Base-by-base conservation (phyloP, 2,797 vertebrate species). In the Peromyscus eremicus region DNA sequence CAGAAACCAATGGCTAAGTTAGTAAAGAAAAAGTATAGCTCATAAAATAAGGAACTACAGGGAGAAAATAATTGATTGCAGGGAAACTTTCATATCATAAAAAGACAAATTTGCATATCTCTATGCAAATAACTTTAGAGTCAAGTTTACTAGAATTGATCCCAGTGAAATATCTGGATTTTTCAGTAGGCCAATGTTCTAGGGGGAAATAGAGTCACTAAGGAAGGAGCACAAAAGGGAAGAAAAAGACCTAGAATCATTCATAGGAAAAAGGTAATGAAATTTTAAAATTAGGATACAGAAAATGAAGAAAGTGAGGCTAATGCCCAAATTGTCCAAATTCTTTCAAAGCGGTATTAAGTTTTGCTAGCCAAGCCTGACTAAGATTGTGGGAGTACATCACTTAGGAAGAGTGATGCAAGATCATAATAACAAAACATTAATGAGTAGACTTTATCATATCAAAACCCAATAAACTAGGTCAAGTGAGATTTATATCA, bases 71-170 rank as follows among this genome's bases (percentile, higher is more conserved):
- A 34, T 57, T 86, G 23, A 29, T 68, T 32, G 79, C 43, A 64
- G 49, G 37, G 64, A 86, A 57, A 60, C 23, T 46, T 57, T 25
- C 16, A 43, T 66, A 81, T 75, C 25, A 37, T 86, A 17, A 86
- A 73, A 80, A 52, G 43, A 84, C 19, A 66, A 68, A 94, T 82
- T 82, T 82, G 37, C 10, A 12, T 55, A 52, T 76, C 19, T 21
- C 17, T 68, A 57, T 75, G 25, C 21, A 87, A 81, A 75, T 75
- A 87, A 81, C 84, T n/a, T 75, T 86, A 32, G n/a, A 89, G 62
- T 17, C 60, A 94, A 89, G 82, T 90, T 90, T 92, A 32, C 19
- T 73, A 64, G 34, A 94, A 52, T 88, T 60, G 8, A 46, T 88
- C 0, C 2, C 70, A 88, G 52, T 43, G 37, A 60, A 57, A 43